Evolutionary conservation across 2,113 vertebrate genomes (phyloP).

Genomic region (Indicator indicator): DNA sequence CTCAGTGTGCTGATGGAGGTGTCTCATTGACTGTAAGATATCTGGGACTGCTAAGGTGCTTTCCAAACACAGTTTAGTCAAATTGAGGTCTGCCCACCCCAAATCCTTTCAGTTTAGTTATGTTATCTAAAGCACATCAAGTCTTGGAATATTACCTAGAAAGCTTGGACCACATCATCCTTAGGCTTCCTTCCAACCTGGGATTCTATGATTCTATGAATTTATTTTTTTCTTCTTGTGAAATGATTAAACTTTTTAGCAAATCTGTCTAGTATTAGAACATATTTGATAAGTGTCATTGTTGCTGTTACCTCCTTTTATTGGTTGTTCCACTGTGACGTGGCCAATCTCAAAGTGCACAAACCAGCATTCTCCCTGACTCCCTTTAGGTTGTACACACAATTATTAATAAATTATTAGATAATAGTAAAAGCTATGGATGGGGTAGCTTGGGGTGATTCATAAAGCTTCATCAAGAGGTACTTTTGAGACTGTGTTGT

Average conservation of each 20-base stretch:
- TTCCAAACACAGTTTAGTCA: not conserved
- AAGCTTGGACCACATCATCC: too few relatives aligned
- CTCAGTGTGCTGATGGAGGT: not conserved
- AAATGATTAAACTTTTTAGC: not conserved
- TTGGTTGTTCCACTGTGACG: not conserved
- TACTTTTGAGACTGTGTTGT: not conserved
- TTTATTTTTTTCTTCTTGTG: not conserved
- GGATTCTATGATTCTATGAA: not conserved
- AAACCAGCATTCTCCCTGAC: accelerated
- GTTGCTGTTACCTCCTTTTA: not conserved
- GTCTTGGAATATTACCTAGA: not conserved
- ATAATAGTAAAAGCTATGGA: not conserved
- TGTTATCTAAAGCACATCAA: not conserved
- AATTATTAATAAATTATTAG: not conserved
- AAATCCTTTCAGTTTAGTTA: not conserved
- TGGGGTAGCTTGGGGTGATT: not conserved
- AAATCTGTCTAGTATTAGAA: not conserved
- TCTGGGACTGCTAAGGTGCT: not conserved
- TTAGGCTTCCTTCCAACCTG: too few relatives aligned
- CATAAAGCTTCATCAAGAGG: not conserved
- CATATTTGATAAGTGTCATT: not conserved
- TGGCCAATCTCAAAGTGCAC: not conserved
- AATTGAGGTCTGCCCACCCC: not conserved
- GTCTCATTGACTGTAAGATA: not conserved
- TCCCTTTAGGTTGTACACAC: not conserved